Conservation (phyloP, 2,888 invertebrate species). For the Euzophera pinguis region DNA sequence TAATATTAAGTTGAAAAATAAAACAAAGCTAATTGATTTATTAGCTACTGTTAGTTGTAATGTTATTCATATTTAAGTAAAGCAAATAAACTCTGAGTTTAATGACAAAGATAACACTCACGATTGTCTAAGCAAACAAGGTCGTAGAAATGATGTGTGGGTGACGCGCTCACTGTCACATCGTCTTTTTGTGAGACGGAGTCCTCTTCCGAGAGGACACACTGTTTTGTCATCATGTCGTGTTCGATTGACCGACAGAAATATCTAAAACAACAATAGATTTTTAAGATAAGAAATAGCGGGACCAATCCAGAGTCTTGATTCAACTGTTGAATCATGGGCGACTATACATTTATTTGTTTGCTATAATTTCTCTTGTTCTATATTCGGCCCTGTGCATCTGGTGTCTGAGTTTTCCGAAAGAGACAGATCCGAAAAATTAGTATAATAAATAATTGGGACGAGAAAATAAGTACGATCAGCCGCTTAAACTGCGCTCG, state of each 20-base stretch:
- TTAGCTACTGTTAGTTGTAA: constrained; percentile 18
- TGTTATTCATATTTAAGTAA: constrained; percentile 16
- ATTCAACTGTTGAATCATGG: too few species aligned
- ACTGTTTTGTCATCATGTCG: constrained; percentile 91
- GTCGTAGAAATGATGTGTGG: constrained; percentile 93
- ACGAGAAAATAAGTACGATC: too few species aligned
- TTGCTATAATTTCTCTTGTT: too few species aligned
- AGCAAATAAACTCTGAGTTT: constrained; percentile 2
- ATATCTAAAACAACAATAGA: constrained; percentile 67
- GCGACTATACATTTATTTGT: too few species aligned
- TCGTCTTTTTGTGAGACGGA: constrained; percentile 94
- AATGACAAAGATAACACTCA: constrained; percentile 76
- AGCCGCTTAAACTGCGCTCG: too few species aligned
- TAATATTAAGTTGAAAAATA: not conserved
- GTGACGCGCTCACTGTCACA: constrained; percentile 90
- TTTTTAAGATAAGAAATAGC: too few species aligned
- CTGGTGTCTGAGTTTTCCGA: too few species aligned
- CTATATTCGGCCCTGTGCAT: too few species aligned
- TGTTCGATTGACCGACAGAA: constrained; percentile 94
- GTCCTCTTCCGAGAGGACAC: constrained; percentile 95
- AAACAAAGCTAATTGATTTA: not conserved
- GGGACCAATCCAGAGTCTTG: too few species aligned
- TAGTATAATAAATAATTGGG: too few species aligned
- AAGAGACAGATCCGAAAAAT: too few species aligned
- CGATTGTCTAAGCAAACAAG: constrained; percentile 94